A percentile compares a stretch with the other conserved stretches of the same genome.
phyloP scores from a whole-genome alignment of 2,113 vertebrate species.

The Oreochromis spilurus region DNA sequence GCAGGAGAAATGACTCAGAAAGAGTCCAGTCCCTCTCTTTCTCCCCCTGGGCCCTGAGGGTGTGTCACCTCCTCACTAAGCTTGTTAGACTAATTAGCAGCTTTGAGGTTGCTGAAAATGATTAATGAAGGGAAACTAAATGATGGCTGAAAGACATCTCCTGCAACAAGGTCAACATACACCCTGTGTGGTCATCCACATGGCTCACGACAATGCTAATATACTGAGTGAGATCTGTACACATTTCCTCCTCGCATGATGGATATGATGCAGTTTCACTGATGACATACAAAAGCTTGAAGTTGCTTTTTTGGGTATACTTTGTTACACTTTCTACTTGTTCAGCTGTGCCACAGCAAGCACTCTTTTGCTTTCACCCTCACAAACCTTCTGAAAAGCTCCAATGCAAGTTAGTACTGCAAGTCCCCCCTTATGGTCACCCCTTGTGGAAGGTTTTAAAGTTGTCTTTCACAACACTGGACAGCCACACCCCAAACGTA shows the following conservation, averaged over 20 bases:
- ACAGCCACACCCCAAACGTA: background rate
- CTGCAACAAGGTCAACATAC: background rate
- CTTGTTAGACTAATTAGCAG: constrained; percentile 33
- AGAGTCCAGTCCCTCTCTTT: background rate
- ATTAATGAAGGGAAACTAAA: constrained; percentile 30
- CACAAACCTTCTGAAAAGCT: background rate
- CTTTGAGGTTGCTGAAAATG: constrained; percentile 34
- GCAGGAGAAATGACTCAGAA: constrained; percentile 2
- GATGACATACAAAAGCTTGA: background rate
- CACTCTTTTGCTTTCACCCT: background rate
- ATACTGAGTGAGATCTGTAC: background rate
- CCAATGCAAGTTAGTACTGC: background rate
- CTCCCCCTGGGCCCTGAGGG: background rate
- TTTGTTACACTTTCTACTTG: background rate
- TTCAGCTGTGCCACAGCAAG: background rate
- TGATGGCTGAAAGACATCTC: background rate
- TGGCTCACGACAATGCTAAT: background rate
- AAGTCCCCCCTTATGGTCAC: background rate
- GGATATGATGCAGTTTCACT: background rate
- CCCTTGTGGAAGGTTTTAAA: background rate
- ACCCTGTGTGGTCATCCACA: background rate
- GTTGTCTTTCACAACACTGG: background rate
- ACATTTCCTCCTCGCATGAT: background rate
- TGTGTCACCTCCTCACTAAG: constrained; percentile 3
- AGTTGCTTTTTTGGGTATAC: background rate